These are phyloP conservation scores for Panurus biarmicus DNA, from an alignment of 2,113 vertebrate species.

Conservation along the genomic window DNA sequence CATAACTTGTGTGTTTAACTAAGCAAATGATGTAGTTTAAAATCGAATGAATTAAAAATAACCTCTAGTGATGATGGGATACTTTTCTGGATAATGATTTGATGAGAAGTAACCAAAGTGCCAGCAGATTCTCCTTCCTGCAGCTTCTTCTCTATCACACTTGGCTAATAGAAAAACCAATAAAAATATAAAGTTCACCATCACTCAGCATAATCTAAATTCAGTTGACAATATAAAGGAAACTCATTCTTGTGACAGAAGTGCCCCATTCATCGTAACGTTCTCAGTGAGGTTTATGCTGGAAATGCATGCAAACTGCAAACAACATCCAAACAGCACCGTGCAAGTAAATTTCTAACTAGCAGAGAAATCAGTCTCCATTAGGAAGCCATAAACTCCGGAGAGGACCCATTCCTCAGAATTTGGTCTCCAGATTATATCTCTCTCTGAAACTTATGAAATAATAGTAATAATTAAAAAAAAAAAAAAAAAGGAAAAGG, in stretches of 20 bases:
- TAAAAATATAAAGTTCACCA: conserved; percentile 62
- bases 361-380: neutral
- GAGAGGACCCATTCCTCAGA: neutral
- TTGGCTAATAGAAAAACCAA: conserved; percentile 71
- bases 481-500: neutral
- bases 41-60: conserved; percentile 60
- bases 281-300: neutral
- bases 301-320: conserved; percentile 15
- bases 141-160: conserved; percentile 65
- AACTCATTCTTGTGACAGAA: conserved; percentile 2
- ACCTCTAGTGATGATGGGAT: conserved; percentile 70
- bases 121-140: conserved; percentile 65
- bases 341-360: neutral
- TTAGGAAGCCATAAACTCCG: neutral
- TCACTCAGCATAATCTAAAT: conserved; percentile 24
- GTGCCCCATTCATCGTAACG: neutral
- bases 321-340: neutral
- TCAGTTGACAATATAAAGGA: neutral
- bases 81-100: conserved; percentile 77
- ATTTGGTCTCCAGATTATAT: neutral
- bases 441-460: neutral
- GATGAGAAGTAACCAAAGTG: conserved; percentile 69
- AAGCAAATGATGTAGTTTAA: neutral
- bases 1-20: neutral
- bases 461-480: neutral